A percentile compares a stretch with the other conserved stretches of the same genome.
Conservation (phyloP, 2,113 vertebrate genomes). For the Grantiella picta region DNA sequence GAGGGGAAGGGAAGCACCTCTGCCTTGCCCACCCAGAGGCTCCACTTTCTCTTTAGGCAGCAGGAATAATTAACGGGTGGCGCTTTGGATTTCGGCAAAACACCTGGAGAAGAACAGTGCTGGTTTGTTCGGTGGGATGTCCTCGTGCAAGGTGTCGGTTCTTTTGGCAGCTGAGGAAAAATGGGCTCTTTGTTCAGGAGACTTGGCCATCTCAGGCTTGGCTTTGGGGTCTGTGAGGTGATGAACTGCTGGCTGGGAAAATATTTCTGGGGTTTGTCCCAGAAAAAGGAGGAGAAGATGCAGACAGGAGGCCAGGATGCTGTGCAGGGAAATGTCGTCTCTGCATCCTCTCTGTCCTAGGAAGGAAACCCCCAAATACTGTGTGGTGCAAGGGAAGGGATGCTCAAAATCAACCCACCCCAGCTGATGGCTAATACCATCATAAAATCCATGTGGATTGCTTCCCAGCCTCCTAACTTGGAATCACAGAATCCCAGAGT, state of each 20-base stretch:
- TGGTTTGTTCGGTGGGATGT: not conserved
- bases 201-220: not conserved
- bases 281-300: not conserved
- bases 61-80: not conserved
- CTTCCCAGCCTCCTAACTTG: not conserved
- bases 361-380: not conserved
- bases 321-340: not conserved
- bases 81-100: not conserved
- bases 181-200: not conserved
- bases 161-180: not conserved
- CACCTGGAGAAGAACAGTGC: slow-evolving; percentile 10
- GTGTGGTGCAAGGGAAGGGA: accelerated
- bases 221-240: not conserved
- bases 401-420: not conserved
- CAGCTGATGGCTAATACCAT: accelerated
- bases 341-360: not conserved
- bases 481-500: not conserved
- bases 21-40: accelerated
- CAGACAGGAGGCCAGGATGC: not conserved
- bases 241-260: not conserved
- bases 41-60: not conserved
- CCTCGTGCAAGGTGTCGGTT: not conserved
- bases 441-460: accelerated
- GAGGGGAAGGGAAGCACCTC: not conserved
- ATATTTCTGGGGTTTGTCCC: not conserved